Evolutionary conservation across 2,113 vertebrate genomes (phyloP), one percentile per base, ranked within the genome.

Genomic region (Sigmodon hispidus): DNA sequence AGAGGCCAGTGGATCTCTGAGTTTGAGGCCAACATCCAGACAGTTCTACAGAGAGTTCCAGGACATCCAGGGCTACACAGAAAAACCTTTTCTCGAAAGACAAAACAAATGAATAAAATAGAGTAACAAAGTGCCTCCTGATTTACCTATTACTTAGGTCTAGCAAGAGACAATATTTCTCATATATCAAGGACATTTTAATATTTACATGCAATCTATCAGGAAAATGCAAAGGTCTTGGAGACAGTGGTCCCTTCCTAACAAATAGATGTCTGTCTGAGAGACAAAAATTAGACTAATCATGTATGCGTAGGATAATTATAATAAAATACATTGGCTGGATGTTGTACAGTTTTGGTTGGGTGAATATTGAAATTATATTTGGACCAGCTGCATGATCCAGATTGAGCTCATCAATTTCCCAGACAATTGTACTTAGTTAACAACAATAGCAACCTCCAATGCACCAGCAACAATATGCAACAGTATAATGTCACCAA

Each of bases 261-360:
- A 65, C 21, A 43, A 24, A 77, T 34, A 55, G 43, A 91, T 36
- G 84, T 91, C 36, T 36, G 84, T 91, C 36, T 91, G 45, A 94
- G 70, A 69, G 40, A 57, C n/a, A 50, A 87, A 87, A 59, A 76
- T 88, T 73, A 90, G n/a, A 77, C 17, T 59, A 93, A 87, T 63
- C 48, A 85, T 24, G 12, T 12, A 83, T 59, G 15, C 50, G 73
- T 21, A 85, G 59, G 50, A 45, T 75, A 70, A 94, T 52, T 85
- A 57, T 34, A 91, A 73, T 43, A 57, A 89, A 87, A 91, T 50
- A 7, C 3, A 1, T 36, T 24, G 65, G 34, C 29, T 19, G 15
- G 80, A 57, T 70, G 88, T 70, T 31, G 29, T 1, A 22, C 19
- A 52, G 7, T 36, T 87, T 70, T 75, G 69, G 19, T 75, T 88